Conservation (phyloP, 2,113 vertebrate genomes). For the Epinephelus lanceolatus region DNA sequence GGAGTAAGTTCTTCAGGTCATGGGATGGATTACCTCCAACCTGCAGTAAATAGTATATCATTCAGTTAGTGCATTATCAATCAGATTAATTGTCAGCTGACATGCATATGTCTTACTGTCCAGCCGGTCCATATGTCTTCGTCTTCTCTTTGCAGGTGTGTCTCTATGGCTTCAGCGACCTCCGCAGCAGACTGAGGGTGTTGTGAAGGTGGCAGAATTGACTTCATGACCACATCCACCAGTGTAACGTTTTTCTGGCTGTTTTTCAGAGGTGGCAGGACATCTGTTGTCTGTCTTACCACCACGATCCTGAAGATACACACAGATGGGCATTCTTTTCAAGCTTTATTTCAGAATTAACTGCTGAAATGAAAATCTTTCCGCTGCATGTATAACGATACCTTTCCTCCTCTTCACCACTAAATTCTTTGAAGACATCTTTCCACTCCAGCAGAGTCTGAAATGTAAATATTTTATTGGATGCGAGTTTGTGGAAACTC, state of each 20-base stretch:
- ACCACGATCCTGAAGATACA: slow-evolving; percentile 77
- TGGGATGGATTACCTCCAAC: slow-evolving; percentile 64
- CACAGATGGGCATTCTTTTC: not conserved
- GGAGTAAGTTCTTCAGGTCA: slow-evolving; percentile 73
- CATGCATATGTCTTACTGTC: slow-evolving; percentile 68
- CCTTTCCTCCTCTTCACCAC: slow-evolving; percentile 71
- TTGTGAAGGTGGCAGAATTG: slow-evolving; percentile 71
- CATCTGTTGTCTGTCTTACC: slow-evolving; percentile 69
- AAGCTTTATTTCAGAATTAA: not conserved
- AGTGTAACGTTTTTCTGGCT: slow-evolving; percentile 64
- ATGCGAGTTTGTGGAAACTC: not conserved
- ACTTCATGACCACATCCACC: slow-evolving; percentile 76
- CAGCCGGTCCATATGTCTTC: slow-evolving; percentile 78
- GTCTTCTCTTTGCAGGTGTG: slow-evolving; percentile 54
- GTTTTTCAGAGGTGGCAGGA: slow-evolving; percentile 21
- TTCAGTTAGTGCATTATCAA: no score
- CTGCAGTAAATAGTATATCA: slow-evolving; percentile 45
- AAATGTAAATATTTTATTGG: slow-evolving; percentile 14
- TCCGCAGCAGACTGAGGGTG: slow-evolving; percentile 67
- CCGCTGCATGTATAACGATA: slow-evolving; percentile 17
- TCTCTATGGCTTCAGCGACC: slow-evolving; percentile 71
- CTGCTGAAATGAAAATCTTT: not conserved
- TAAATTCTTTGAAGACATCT: slow-evolving; percentile 70
- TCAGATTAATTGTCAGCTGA: not conserved
- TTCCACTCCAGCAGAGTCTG: slow-evolving; percentile 80